Evolutionary conservation across 1,140 invertebrate species (phyloP).

Genomic region (Galendromus occidentalis): DNA sequence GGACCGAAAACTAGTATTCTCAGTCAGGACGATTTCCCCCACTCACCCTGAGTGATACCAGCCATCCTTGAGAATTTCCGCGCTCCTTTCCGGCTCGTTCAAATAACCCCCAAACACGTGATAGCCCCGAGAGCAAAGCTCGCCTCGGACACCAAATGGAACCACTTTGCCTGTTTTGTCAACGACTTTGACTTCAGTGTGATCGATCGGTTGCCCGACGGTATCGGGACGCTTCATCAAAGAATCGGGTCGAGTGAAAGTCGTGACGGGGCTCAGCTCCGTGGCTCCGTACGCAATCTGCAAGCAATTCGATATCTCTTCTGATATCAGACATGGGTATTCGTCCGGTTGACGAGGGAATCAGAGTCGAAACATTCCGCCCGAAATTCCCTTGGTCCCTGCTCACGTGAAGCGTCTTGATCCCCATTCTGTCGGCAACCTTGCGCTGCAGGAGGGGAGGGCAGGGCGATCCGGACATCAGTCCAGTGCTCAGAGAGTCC

Average conservation of each 20-base stretch:
- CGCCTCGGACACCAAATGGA: slow-evolving; percentile 51
- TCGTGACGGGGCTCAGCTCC: slow-evolving; percentile 51
- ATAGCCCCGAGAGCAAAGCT: slow-evolving; percentile 63
- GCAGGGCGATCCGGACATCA: slow-evolving; percentile 27
- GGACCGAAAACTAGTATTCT: no score
- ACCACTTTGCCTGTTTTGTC: slow-evolving; percentile 47
- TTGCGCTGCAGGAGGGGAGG: slow-evolving; percentile 15
- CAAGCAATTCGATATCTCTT: slow-evolving; percentile 13
- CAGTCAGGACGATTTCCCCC: no score
- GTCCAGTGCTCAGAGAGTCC: slow-evolving; percentile 33
- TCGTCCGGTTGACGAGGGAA: no score
- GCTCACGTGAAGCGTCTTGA: neutral
- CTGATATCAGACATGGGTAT: no score
- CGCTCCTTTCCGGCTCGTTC: slow-evolving; percentile 57
- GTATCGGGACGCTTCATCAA: slow-evolving; percentile 43
- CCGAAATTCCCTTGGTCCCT: no score
- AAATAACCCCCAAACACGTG: slow-evolving; percentile 65
- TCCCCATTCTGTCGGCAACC: neutral
- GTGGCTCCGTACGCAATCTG: slow-evolving; percentile 70
- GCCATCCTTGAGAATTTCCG: slow-evolving; percentile 42
- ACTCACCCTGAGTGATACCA: slow-evolving; percentile 79
- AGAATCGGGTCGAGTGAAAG: slow-evolving; percentile 46
- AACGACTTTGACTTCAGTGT: slow-evolving; percentile 57
- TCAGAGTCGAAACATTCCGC: no score
- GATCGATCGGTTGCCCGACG: slow-evolving; percentile 53